Base-by-base conservation (phyloP, 2,113 vertebrate genomes). In the Maccullochella peelii region DNA sequence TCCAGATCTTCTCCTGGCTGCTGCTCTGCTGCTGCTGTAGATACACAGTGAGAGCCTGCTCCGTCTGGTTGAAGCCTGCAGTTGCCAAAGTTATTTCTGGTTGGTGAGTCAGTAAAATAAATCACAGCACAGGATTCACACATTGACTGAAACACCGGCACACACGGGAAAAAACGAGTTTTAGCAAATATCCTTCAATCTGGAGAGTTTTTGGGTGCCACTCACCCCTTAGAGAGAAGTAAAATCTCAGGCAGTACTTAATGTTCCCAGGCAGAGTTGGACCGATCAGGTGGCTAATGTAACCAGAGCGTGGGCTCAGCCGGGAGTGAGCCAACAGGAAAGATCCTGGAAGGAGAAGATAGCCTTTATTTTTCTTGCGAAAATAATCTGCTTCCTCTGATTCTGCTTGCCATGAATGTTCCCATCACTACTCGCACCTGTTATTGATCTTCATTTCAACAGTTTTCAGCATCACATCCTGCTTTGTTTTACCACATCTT, bases 171-270 rank as follows among this genome's bases (percentile, higher is more conserved):
- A 20, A 5, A 33, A 18, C 0, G 0, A 59, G n/a, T 14, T 11
- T 15, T 9, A 2, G 42, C 2, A 40, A 72, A 54, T 38, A 20
- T 62, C 16, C 27, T 57, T 73, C 47, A 25, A 18, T 67, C 25
- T 15, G 6, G 38, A 0, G 50, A 40, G 62, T 38, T 75, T 61
- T 14, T 8, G 2, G 44, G 69, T 76, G 49, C 21, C 9, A 25
- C 90, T 91, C 87, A 94, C 94, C 94, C 42, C 96, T 96, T 74
- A 98, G 93, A 30, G 96, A 96, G 80, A 97, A 99, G 95, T 95
- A 96, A 89, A 99, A 98, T 50, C 95, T 96, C 83, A 99, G 94
- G 89, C 98, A 99, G 94, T 95, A 99, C 89, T 97, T 97, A 84
- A 95, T 92, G 90, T 97, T 97, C 87, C 95, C 97, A 4, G 96